Base-by-base conservation (phyloP, 2,888 invertebrate species). In the Elgonia sp. region DNA sequence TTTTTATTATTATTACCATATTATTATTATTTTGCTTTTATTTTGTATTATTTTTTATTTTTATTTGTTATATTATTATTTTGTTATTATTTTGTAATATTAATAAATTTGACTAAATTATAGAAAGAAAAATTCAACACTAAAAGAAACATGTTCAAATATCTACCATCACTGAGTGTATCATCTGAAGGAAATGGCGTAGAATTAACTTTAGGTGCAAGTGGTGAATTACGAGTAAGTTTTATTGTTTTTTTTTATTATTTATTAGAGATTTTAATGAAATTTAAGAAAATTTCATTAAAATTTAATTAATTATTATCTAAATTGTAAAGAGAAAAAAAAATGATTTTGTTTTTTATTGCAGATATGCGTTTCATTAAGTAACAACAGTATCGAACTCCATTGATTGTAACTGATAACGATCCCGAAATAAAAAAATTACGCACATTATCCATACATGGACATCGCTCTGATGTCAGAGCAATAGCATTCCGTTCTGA, bases 401-500 rank as follows among this genome's bases (percentile, higher is more conserved):
- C 96, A 97, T 93, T 96, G 96, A 75, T 93, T 82, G 91, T 95
- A 53, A 94, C 91, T 62, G 96, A 96, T 0, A 96, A 95, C 0
- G 95, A 96, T 91, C 90, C 94, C 29, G 96, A 97, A 94, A 95
- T 96, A 92, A 95, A 95, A 89, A 92, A 95, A 92, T 94, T 98
- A 18, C 96, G 97, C 86, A 96, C 96, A 77, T 95, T 98, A 65
- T 95, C 95, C 0, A 95, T 95, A 87, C 96, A 97, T 16, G 99
- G 99, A 0, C 99, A 99, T 95, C 97, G 98, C 82, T 97, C 97
- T 65, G 98, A 99, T 93, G 97, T 99, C 8, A 96, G 98, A 72
- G 96, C 97, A 29, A 95, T 99, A 29, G 96, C 97, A 79, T 98
- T 99, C 93, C 98, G 98, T 93, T 98, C 98, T 1, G 99, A 99